Evolutionary conservation across 1,140 invertebrate species (phyloP).

Genomic region (Trachymyrmex septentrionalis): DNA sequence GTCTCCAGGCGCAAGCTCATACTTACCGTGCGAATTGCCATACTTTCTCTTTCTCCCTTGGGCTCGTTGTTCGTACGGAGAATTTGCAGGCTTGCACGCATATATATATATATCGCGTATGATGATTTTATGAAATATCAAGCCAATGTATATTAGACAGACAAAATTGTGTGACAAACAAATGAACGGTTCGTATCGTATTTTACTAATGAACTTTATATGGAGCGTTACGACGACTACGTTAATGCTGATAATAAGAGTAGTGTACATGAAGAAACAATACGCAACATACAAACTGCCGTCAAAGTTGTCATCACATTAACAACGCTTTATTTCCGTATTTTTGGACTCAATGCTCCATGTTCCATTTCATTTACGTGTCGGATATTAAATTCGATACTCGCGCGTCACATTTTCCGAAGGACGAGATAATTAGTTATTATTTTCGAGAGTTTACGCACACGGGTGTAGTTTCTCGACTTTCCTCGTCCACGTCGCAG

Average conservation of each 20-base stretch:
- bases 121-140: slow-evolving; percentile 31
- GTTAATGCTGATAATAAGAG: background rate
- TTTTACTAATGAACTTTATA: slow-evolving; percentile 12
- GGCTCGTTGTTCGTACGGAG: slow-evolving; percentile 30
- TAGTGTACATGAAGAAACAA: background rate
- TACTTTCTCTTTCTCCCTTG: slow-evolving; percentile 51
- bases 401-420: slow-evolving; percentile 3
- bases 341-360: background rate
- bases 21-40: slow-evolving; percentile 65
- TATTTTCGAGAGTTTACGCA: background rate
- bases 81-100: slow-evolving; percentile 24
- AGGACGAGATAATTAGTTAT: slow-evolving; percentile 42
- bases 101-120: slow-evolving; percentile 12
- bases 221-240: background rate
- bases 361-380: background rate
- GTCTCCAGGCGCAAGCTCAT: slow-evolving; percentile 49
- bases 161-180: slow-evolving; percentile 15
- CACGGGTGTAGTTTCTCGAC: background rate
- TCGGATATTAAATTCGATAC: slow-evolving; percentile 43
- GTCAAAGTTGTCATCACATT: background rate
- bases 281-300: background rate
- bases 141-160: background rate
- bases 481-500: background rate
- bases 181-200: background rate
- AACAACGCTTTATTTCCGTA: slow-evolving; percentile 4